Evolutionary conservation across 1,140 invertebrate genomes (phyloP).

Genomic region (Pygmarrhopalites habei): DNA sequence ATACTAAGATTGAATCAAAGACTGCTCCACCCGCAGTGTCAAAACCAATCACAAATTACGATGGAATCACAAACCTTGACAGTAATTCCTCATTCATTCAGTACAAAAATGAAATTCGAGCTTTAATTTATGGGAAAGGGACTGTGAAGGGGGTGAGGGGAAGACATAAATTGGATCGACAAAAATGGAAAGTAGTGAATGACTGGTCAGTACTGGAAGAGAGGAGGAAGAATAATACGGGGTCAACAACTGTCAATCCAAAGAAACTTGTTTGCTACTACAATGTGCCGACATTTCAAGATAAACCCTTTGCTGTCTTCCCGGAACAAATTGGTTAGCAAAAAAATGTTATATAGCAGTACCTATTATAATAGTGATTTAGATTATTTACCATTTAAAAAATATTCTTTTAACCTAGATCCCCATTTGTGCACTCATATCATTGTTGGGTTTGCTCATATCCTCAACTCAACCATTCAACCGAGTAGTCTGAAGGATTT

Average conservation of each 20-base stretch:
- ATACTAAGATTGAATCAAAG: no score
- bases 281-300: conserved; percentile 45
- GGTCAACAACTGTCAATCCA: background rate
- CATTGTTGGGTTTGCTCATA: conserved; percentile 62
- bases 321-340: conserved; percentile 28
- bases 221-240: background rate
- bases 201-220: background rate
- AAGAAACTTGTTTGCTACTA: conserved; percentile 59
- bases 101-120: background rate
- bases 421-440: conserved; percentile 72
- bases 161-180: no score
- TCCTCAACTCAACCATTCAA: conserved; percentile 56
- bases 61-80: background rate
- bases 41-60: no score
- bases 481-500: conserved; percentile 44
- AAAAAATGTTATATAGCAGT: background rate
- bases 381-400: background rate
- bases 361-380: background rate
- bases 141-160: no score
- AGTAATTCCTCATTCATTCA: no score
- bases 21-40: no score
- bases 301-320: conserved; percentile 28
- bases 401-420: conserved; percentile 42
- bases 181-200: background rate
- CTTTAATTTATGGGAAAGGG: background rate